phyloP scores from a whole-genome alignment of 2,888 invertebrate species.

The Drosophila yooni region DNA sequence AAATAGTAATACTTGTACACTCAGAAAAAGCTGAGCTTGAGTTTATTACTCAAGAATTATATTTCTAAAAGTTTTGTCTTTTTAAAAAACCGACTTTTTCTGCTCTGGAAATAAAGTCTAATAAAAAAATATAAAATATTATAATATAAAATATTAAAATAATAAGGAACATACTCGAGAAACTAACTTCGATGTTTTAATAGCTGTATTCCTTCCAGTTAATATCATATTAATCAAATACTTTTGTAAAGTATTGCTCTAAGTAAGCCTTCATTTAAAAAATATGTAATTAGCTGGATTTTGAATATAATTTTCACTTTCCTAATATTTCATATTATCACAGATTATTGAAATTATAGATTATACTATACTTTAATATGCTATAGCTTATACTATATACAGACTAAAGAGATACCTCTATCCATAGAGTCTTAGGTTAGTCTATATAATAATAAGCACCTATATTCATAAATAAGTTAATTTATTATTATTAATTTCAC shows the following conservation, averaged over 20 bases:
- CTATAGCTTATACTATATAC: not conserved
- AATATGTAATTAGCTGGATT: not conserved
- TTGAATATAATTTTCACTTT: not conserved
- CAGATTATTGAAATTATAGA: not conserved
- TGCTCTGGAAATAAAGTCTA: too few species aligned
- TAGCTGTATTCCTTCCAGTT: not conserved
- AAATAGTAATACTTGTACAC: conserved; percentile 8
- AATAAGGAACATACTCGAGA: too few species aligned
- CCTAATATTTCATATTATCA: not conserved
- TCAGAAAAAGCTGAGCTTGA: fast-evolving
- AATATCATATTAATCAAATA: not conserved
- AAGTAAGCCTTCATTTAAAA: not conserved
- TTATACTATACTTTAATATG: not conserved
- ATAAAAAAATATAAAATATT: too few species aligned
- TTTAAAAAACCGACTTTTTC: too few species aligned
- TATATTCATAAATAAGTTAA: not conserved
- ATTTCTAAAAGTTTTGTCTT: too few species aligned
- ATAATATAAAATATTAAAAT: too few species aligned
- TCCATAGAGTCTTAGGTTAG: fast-evolving
- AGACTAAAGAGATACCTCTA: fast-evolving
- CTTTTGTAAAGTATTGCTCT: not conserved
- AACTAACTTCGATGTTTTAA: fast-evolving
- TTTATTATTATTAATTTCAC: not conserved
- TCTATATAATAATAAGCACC: not conserved
- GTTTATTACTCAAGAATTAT: not conserved